Evolutionary conservation across 2,113 vertebrate genomes (phyloP).

Genomic region (Thunnus thynnus): DNA sequence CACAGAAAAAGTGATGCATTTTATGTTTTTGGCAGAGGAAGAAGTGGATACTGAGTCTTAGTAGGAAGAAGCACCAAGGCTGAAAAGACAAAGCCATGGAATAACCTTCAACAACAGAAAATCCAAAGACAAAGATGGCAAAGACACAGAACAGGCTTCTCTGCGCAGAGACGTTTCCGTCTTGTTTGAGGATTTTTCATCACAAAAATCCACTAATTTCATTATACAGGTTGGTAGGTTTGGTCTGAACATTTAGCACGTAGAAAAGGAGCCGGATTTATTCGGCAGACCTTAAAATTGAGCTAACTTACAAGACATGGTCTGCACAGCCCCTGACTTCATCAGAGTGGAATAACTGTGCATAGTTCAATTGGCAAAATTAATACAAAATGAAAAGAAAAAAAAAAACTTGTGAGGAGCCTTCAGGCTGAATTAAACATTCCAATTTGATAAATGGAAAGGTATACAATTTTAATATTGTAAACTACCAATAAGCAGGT

Average conservation of each 20-base stretch:
- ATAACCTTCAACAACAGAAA: constrained; percentile 22
- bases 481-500: constrained; percentile 23
- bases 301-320: neutral
- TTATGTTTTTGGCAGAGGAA: constrained; percentile 10
- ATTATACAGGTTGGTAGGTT: neutral
- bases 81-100: constrained; percentile 17
- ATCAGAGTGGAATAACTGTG: neutral
- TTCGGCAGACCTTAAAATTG: neutral
- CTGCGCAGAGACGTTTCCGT: neutral
- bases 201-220: neutral
- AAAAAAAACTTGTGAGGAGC: neutral
- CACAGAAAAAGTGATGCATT: neutral
- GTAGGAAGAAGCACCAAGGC: constrained; percentile 1
- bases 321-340: neutral
- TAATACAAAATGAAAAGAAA: neutral
- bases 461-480: neutral
- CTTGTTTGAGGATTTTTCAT: neutral
- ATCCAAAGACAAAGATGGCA: constrained; percentile 22
- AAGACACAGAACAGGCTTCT: neutral
- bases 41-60: neutral
- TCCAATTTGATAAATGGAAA: neutral
- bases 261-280: neutral
- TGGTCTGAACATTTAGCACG: too few species aligned
- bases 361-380: neutral
- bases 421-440: neutral